phyloP scores from a whole-genome alignment of 2,888 invertebrate genomes.

The Sthenelais limicola region DNA sequence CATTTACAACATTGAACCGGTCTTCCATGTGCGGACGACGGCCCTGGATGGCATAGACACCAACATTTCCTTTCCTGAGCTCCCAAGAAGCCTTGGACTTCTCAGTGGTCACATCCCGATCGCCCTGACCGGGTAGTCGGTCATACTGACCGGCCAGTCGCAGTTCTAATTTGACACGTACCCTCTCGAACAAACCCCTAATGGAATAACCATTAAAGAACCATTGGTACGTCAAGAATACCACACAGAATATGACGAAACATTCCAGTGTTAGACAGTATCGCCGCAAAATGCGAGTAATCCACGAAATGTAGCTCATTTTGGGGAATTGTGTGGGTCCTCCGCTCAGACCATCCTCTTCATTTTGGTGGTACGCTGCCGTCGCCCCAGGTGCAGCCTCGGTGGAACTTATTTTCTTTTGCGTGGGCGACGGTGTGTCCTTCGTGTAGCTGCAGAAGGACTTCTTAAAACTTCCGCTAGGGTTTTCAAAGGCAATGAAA shows the following conservation, averaged over 20 bases:
- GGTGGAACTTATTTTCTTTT: too few species aligned
- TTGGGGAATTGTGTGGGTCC: too few species aligned
- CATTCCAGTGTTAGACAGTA: constrained; percentile 22
- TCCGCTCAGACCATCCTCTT: too few species aligned
- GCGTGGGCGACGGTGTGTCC: too few species aligned
- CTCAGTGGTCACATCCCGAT: constrained; percentile 40
- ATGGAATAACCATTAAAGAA: constrained; percentile 36
- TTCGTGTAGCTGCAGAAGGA: too few species aligned
- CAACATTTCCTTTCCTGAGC: constrained; percentile 81
- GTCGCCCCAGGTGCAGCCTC: too few species aligned
- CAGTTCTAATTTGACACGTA: constrained; percentile 48
- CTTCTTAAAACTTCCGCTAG: too few species aligned
- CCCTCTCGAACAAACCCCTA: constrained; percentile 42
- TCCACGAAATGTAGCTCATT: constrained; percentile 25
- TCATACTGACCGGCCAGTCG: constrained; percentile 48
- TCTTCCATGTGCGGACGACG: constrained; percentile 94
- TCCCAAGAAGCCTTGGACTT: constrained; percentile 78
- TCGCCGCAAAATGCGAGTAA: constrained; percentile 10
- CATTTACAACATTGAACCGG: constrained; percentile 89
- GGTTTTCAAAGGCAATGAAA: too few species aligned
- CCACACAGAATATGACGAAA: constrained; percentile 7
- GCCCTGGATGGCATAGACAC: constrained; percentile 92
- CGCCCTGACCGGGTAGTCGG: constrained; percentile 28
- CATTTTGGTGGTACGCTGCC: too few species aligned
- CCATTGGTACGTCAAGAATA: constrained; percentile 42